Evolutionary conservation across 1,140 invertebrate genomes (phyloP).

Genomic region (Drosophila miranda): DNA sequence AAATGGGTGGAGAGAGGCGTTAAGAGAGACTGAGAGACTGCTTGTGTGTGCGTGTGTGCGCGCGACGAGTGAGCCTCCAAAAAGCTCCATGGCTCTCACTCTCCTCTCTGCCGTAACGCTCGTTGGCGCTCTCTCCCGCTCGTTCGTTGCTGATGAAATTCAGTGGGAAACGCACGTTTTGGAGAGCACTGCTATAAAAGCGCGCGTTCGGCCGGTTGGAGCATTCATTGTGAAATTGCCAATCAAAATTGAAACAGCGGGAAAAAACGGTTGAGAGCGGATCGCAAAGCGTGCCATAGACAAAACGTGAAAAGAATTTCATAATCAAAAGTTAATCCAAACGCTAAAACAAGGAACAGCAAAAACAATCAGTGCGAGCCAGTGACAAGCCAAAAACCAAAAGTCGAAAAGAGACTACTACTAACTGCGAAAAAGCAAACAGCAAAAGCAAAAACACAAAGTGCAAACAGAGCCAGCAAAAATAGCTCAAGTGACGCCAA

Average conservation of each 20-base stretch:
- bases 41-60: neutral
- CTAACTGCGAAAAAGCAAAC: slow-evolving; percentile 27
- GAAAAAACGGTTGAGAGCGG: slow-evolving; percentile 53
- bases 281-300: slow-evolving; percentile 21
- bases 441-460: slow-evolving; percentile 41
- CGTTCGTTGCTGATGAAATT: slow-evolving; percentile 75
- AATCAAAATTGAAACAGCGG: slow-evolving; percentile 82
- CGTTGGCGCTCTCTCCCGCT: slow-evolving; percentile 10
- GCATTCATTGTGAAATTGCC: slow-evolving; percentile 82
- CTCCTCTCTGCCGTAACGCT: slow-evolving; percentile 11
- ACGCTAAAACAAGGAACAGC: slow-evolving; percentile 30
- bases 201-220: slow-evolving; percentile 23
- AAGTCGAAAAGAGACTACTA: slow-evolving; percentile 13
- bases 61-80: slow-evolving; percentile 28
- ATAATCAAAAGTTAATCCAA: slow-evolving; percentile 77
- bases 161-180: slow-evolving; percentile 36
- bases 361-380: slow-evolving; percentile 30
- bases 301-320: slow-evolving; percentile 80
- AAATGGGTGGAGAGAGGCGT: slow-evolving; percentile 21
- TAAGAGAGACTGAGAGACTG: slow-evolving; percentile 28
- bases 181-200: slow-evolving; percentile 78
- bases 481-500: slow-evolving; percentile 40
- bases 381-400: slow-evolving; percentile 40
- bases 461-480: slow-evolving; percentile 51
- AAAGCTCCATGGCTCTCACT: slow-evolving; percentile 18